Conservation (phyloP, 2,888 invertebrate genomes). For the Scelioninae gen. 2 region DNA sequence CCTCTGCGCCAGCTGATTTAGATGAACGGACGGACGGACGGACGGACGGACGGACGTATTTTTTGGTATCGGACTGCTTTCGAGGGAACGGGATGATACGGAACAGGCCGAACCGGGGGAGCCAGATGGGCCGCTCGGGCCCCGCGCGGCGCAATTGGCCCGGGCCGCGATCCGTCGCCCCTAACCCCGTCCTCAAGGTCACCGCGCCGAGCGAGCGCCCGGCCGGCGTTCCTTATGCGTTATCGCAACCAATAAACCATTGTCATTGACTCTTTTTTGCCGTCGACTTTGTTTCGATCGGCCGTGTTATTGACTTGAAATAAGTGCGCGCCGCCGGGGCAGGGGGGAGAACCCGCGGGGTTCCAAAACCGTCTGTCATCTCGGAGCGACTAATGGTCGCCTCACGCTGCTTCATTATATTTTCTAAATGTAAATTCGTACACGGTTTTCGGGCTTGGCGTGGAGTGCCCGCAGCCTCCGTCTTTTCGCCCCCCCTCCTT, state of each 20-base stretch:
- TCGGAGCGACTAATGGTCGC: slow-evolving; percentile 75
- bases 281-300: slow-evolving; percentile 70
- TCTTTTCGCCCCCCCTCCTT: slow-evolving; percentile 50
- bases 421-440: slow-evolving; percentile 76
- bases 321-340: slow-evolving; percentile 34
- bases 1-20: slow-evolving; percentile 67
- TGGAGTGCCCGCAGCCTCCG: slow-evolving; percentile 59
- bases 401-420: slow-evolving; percentile 76
- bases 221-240: neutral
- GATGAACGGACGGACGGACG: slow-evolving; percentile 63
- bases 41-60: slow-evolving; percentile 63
- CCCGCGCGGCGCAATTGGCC: slow-evolving; percentile 5
- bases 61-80: slow-evolving; percentile 64
- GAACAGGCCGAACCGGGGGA: slow-evolving; percentile 52
- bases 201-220: too few species aligned
- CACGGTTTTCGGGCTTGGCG: slow-evolving; percentile 65
- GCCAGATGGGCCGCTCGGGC: slow-evolving; percentile 40
- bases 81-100: slow-evolving; percentile 51
- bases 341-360: slow-evolving; percentile 72
- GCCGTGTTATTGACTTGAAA: slow-evolving; percentile 59
- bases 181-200: neutral
- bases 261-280: slow-evolving; percentile 37
- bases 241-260: slow-evolving; percentile 34
- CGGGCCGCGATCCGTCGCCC: slow-evolving; percentile 24
- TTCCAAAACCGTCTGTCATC: slow-evolving; percentile 75